phyloP scores from a whole-genome alignment of 2,113 vertebrate species.

The Notarius quadriscutis region DNA sequence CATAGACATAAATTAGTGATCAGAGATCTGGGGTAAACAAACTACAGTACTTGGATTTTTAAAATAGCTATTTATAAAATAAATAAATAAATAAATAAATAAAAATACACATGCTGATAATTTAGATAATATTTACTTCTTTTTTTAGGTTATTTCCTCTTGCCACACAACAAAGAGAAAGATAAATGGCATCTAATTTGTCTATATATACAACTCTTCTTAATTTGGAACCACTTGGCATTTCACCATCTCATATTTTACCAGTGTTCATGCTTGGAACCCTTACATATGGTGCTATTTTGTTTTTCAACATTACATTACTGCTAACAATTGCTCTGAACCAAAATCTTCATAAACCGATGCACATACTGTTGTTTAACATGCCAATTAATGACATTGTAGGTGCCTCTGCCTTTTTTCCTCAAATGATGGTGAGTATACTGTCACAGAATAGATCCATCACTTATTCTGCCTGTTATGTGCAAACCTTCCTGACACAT shows the following conservation, averaged over 20 bases:
- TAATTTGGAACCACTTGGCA: conserved; percentile 46
- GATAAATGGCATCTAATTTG: conserved; percentile 25
- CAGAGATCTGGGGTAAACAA: background rate
- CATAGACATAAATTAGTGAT: background rate
- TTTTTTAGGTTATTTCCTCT: background rate
- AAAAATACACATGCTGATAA: no score
- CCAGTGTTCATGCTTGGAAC: conserved; percentile 24
- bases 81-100: background rate
- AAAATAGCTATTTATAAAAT: background rate
- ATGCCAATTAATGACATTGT: no score
- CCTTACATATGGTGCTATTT: conserved; percentile 20
- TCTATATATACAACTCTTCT: conserved; percentile 34
- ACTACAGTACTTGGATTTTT: background rate
- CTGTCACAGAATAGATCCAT: conserved; percentile 16
- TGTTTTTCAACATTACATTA: background rate
- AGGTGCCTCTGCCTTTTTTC: no score
- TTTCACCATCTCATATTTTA: conserved; percentile 45
- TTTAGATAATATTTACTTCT: no score
- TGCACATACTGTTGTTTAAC: no score
- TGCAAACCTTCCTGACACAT: conserved; percentile 8
- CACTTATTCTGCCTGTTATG: background rate
- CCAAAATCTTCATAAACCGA: no score
- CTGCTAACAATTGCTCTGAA: no score
- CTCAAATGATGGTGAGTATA: conserved; percentile 10
- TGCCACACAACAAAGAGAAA: background rate